Base-by-base conservation (phyloP, 2,797 vertebrate genomes). In the Ibycter americanus region DNA sequence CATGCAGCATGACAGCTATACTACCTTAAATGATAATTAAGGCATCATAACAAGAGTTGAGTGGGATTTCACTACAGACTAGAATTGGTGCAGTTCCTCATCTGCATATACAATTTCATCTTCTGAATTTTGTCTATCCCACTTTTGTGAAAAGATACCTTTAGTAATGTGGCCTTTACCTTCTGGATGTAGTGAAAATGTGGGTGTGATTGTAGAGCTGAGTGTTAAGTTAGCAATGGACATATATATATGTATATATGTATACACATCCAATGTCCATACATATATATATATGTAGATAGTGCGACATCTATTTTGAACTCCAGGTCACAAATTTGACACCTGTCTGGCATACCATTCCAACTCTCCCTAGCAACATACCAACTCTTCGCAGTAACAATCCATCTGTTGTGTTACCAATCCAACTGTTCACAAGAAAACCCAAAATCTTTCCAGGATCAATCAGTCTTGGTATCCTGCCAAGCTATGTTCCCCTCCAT, bases 391-490 rank as follows among this genome's bases (percentile, higher is more conserved):
- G 65, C 91, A 74, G 74, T 36, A 94, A 55, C 54, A 68, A 58
- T 68, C 90, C 95, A 96, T 96, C 88, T 97, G 91, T 90, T 89
- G 77, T 83, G 92, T 92, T 95, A 94, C 71, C 34, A 88, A 87
- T 83, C 79, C 90, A 91, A 78, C 91, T 96, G 97, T 91, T 97
- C 86, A 80, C 79, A 96, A 90, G 96, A 96, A 94, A 97, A 87
- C 36, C 66, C 79, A 90, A 91, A 94, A 93, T 93, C 89, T 93
- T 97, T 96, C 93, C 93, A 95, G 86, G 67, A 96, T 95, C 96
- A 89, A 94, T 89, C 73, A 82, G 32, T 63, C 66, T 88, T 44
- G 3, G 36, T 77, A 86, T 40, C 23, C 91, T 88, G 73, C 72
- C 31, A 92, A 76, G 66, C 23, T 83, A 71, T 71, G 83, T 96